phyloP scores from a whole-genome alignment of 2,797 vertebrate genomes.

The Scleropages formosus region DNA sequence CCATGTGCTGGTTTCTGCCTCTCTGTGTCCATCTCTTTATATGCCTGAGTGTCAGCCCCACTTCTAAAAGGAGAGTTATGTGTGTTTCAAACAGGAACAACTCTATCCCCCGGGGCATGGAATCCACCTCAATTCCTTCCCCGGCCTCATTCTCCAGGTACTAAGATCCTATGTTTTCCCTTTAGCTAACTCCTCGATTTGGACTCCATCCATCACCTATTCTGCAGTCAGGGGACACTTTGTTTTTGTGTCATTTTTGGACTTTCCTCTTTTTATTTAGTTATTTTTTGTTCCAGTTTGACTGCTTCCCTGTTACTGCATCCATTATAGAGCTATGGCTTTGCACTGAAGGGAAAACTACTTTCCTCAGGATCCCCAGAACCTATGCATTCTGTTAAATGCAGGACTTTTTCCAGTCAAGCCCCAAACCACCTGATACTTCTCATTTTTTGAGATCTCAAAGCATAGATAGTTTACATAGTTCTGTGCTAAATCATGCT shows the following conservation, averaged over 20 bases:
- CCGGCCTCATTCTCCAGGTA: conserved; percentile 66
- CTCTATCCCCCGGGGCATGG: conserved; percentile 66
- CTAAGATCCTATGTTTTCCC: conserved; percentile 27
- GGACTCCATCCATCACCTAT: no score
- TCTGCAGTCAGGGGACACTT: no score
- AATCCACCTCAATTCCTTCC: conserved; percentile 62
- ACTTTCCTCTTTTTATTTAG: background rate
- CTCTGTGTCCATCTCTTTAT: background rate
- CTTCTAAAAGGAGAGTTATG: conserved; percentile 58
- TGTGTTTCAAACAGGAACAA: conserved; percentile 79
- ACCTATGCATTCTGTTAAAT: background rate
- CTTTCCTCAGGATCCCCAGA: background rate
- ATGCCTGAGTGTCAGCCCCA: background rate
- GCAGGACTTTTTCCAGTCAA: no score
- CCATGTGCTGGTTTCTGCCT: background rate
- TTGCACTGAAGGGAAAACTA: background rate
- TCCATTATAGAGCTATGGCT: conserved; percentile 4
- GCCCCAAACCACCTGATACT: no score
- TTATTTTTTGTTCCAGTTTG: background rate
- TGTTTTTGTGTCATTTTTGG: background rate
- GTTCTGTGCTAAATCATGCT: no score
- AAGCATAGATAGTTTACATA: background rate
- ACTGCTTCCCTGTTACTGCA: background rate
- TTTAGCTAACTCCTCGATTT: background rate
- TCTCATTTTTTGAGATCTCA: background rate